Conservation (phyloP, 2,113 vertebrate genomes). For the Crotalus helleri region DNA sequence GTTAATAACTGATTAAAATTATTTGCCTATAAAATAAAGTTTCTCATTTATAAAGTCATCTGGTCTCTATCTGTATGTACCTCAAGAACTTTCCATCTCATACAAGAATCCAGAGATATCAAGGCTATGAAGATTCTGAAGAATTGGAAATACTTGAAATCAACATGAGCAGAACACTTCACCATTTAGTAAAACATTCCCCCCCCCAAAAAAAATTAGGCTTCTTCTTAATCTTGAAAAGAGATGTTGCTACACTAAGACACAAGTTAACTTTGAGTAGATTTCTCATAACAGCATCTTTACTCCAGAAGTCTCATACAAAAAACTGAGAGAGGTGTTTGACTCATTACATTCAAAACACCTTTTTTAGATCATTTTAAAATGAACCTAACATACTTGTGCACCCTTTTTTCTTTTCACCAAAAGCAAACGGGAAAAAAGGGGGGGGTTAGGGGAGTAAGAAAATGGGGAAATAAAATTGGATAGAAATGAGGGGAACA, state of each 20-base stretch:
- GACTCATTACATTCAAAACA: background rate
- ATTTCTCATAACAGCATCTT: background rate
- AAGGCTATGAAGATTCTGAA: background rate
- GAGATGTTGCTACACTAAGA: background rate
- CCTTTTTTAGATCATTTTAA: background rate
- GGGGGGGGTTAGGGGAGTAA: background rate
- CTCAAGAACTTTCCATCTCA: background rate
- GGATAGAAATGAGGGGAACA: background rate
- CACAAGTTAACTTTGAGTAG: background rate
- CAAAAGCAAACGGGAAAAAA: background rate
- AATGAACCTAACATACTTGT: background rate
- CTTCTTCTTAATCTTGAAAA: background rate
- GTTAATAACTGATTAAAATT: background rate
- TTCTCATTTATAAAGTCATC: background rate
- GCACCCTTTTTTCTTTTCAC: background rate
- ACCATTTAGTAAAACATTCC: background rate
- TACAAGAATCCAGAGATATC: background rate
- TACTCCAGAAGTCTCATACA: background rate
- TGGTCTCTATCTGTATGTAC: background rate
- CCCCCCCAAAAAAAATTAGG: too few relatives aligned
- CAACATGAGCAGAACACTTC: background rate
- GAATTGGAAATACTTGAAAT: background rate
- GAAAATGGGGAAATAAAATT: background rate
- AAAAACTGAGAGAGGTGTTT: background rate
- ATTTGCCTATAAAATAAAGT: background rate